phyloP scores from a whole-genome alignment of 1,140 invertebrate genomes.

The Atta cephalotes region DNA sequence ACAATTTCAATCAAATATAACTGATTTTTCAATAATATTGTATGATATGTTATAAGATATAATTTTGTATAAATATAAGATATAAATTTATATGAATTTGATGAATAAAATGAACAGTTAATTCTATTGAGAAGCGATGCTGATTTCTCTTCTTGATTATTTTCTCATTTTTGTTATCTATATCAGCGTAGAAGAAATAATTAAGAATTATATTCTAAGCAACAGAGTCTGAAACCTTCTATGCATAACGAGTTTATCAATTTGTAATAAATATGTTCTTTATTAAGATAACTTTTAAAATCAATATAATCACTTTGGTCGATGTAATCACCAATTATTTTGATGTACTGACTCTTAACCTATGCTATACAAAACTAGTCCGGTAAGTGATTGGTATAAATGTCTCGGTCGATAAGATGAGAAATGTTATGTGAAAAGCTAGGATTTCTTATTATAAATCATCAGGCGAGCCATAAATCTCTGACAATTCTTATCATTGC shows the following conservation, averaged over 20 bases:
- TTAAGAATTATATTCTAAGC: constrained; percentile 18
- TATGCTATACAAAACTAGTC: constrained; percentile 30
- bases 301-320: background rate
- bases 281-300: constrained; percentile 24
- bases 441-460: constrained; percentile 11
- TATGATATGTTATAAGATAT: too few species aligned
- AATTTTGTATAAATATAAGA: background rate
- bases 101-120: background rate
- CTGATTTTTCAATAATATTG: background rate
- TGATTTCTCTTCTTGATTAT: background rate
- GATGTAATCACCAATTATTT: constrained; percentile 17
- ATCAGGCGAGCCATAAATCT: background rate
- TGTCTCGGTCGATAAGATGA: constrained; percentile 1
- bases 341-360: constrained; percentile 34
- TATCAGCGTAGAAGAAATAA: background rate
- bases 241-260: background rate
- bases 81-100: background rate
- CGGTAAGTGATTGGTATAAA: constrained; percentile 14
- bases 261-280: background rate
- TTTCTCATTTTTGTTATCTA: constrained; percentile 20
- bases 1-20: background rate
- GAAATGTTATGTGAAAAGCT: constrained; percentile 16
- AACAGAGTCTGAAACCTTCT: background rate
- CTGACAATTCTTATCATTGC: background rate
- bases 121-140: background rate